Evolutionary conservation across 2,113 vertebrate genomes (phyloP).

Genomic region (Bubo blakistoni): DNA sequence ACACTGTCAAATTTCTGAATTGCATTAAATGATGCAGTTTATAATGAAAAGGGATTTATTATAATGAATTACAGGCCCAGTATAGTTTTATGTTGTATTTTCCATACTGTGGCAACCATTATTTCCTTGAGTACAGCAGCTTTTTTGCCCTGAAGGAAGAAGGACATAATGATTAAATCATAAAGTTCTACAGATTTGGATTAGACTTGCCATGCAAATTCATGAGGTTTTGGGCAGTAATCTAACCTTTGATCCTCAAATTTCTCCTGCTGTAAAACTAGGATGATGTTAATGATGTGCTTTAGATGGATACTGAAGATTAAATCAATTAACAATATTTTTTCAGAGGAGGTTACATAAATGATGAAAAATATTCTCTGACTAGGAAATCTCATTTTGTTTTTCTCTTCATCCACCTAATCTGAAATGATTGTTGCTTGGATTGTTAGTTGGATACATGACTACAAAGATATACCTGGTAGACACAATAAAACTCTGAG

Average conservation of each 20-base stretch:
- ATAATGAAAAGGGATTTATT: background rate
- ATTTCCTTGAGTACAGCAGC: background rate
- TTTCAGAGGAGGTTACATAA: background rate
- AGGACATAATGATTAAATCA: background rate
- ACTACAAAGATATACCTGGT: background rate
- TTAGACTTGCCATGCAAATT: background rate
- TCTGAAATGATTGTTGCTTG: background rate
- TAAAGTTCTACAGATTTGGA: background rate
- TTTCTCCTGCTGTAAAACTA: background rate
- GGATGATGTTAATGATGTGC: background rate
- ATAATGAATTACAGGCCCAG: background rate
- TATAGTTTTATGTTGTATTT: background rate
- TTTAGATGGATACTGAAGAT: background rate
- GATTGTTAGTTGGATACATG: background rate
- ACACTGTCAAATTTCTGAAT: background rate
- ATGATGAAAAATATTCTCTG: background rate
- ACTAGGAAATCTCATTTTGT: background rate
- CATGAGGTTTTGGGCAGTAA: background rate
- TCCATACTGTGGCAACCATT: background rate
- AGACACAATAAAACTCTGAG: background rate
- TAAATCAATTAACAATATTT: background rate
- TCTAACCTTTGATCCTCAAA: background rate
- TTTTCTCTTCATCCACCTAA: background rate
- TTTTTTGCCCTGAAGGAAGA: background rate
- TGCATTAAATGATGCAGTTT: background rate